phyloP scores from a whole-genome alignment of 2,888 invertebrate genomes.

The Mythimna loreyi region DNA sequence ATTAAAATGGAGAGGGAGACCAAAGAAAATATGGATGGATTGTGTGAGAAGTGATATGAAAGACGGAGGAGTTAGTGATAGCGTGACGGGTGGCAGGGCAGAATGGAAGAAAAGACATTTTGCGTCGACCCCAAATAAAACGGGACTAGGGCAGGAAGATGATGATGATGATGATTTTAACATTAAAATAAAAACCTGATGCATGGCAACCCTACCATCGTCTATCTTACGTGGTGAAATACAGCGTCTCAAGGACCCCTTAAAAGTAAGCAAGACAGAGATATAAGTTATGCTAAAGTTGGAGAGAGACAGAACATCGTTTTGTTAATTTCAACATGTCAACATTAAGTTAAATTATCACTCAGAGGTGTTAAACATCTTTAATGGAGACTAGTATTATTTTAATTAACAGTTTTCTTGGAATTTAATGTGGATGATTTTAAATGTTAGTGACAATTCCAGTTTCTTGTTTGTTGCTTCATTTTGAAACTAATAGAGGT shows the following conservation, averaged over 20 bases:
- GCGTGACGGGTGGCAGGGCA: too few relatives aligned
- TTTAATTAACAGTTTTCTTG: slow-evolving; percentile 46
- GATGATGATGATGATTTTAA: too few relatives aligned
- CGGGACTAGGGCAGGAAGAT: too few relatives aligned
- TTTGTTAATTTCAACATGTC: slow-evolving; percentile 54
- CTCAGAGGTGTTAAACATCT: slow-evolving; percentile 46
- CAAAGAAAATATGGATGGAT: too few relatives aligned
- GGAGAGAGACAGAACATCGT: slow-evolving; percentile 22
- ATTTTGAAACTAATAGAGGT: not conserved
- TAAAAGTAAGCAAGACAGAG: slow-evolving; percentile 40
- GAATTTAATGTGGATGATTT: slow-evolving; percentile 22
- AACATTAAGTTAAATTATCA: slow-evolving; percentile 52
- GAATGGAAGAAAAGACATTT: too few relatives aligned
- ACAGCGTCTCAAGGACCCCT: slow-evolving; percentile 56
- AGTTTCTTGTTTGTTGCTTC: not conserved
- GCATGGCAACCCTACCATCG: slow-evolving; percentile 47
- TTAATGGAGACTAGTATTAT: slow-evolving; percentile 35
- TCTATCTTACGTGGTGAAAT: slow-evolving; percentile 53
- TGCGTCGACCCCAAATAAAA: too few relatives aligned
- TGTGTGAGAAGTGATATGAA: too few relatives aligned
- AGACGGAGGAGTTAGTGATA: too few relatives aligned
- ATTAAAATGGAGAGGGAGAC: too few relatives aligned
- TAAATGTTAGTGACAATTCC: not conserved
- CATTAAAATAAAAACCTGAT: too few relatives aligned
- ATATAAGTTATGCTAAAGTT: slow-evolving; percentile 17